A percentile compares a stretch with the other conserved stretches of the same genome.
phyloP scores from a whole-genome alignment of 2,113 vertebrate genomes.

The Cebidichthys violaceus region DNA sequence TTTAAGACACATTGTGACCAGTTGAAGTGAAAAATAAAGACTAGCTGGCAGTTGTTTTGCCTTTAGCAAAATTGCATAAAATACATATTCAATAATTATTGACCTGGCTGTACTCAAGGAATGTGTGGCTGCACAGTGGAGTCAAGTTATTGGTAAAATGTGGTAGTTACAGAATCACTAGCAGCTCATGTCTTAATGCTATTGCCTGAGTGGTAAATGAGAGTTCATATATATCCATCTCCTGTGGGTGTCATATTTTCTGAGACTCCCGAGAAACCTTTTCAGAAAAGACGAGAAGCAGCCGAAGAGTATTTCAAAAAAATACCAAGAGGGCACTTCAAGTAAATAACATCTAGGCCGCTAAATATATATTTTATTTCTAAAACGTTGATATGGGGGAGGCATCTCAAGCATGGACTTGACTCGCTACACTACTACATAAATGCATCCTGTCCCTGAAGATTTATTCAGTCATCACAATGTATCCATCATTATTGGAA shows the following conservation, averaged over 20 bases:
- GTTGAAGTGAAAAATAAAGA: not conserved
- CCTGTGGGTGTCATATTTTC: not conserved
- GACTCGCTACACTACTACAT: not conserved
- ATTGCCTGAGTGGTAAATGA: not conserved
- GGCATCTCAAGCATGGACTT: not conserved
- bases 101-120: not conserved
- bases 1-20: no score
- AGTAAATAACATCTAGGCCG: not conserved
- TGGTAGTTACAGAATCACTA: not conserved
- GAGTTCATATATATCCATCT: not conserved
- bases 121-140: not conserved
- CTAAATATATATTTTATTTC: constrained; percentile 6
- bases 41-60: not conserved
- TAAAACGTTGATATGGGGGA: not conserved
- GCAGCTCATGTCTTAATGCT: not conserved
- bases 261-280: not conserved
- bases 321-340: not conserved
- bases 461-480: constrained; percentile 32
- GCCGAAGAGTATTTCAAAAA: not conserved
- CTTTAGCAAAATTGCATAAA: not conserved
- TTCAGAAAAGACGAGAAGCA: not conserved
- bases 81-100: not conserved
- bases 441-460: not conserved
- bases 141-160: not conserved
- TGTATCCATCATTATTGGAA: constrained; percentile 36